phyloP scores from a whole-genome alignment of 2,113 vertebrate genomes.

The Corythornis vintsioides region DNA sequence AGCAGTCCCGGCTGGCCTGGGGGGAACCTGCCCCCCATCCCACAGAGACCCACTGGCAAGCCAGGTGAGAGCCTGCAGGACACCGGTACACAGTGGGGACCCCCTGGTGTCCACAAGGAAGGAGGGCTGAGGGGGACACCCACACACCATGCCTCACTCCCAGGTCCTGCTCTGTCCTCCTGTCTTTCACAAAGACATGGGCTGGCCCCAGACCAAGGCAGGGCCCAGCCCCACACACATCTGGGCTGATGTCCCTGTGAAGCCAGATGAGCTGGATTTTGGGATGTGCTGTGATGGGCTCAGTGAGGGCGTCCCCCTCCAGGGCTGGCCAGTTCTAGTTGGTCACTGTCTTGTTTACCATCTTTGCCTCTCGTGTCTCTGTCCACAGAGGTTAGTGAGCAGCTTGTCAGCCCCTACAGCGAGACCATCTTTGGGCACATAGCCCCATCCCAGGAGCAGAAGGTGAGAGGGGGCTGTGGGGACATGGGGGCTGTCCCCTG shows the following conservation, averaged over 20 bases:
- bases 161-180: background rate
- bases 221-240: fast-evolving
- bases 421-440: conserved; percentile 80
- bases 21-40: background rate
- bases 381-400: conserved; percentile 12
- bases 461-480: conserved; percentile 69
- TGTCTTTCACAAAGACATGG: fast-evolving
- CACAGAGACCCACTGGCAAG: conserved; percentile 9
- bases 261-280: background rate
- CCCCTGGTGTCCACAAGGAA: fast-evolving
- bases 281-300: fast-evolving
- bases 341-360: background rate
- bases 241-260: background rate
- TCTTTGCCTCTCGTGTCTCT: background rate
- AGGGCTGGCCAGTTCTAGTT: background rate
- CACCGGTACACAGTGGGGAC: fast-evolving
- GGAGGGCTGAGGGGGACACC: background rate
- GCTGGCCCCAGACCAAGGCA: background rate
- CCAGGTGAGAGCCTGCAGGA: conserved; percentile 54
- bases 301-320: fast-evolving
- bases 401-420: conserved; percentile 83
- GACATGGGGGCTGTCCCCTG: background rate
- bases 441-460: conserved; percentile 28
- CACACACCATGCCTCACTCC: background rate
- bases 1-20: conserved; percentile 23